These are phyloP conservation scores for Mythimna ferrago DNA, from an alignment of 2,888 invertebrate genomes.

Conservation along the genomic window DNA sequence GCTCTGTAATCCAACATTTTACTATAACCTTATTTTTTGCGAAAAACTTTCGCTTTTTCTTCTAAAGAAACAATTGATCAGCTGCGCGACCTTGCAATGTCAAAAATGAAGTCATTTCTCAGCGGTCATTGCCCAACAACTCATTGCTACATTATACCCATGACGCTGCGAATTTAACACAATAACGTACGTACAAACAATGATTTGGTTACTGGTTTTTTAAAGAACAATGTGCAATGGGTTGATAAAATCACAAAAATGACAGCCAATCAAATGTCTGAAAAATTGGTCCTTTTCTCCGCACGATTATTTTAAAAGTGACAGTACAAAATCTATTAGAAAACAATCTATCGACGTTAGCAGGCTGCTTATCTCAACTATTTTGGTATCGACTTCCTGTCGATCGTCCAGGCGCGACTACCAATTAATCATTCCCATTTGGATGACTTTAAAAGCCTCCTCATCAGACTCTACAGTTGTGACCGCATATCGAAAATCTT, in stretches of 20 bases:
- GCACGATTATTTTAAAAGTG: too few species aligned
- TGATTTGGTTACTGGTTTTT: slow-evolving; percentile 3
- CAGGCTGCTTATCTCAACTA: too few species aligned
- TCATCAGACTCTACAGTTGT: too few species aligned
- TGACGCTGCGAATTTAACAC: slow-evolving; percentile 22
- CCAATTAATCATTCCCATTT: too few species aligned
- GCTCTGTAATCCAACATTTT: neutral
- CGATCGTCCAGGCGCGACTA: too few species aligned
- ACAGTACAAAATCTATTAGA: neutral
- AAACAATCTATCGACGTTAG: neutral
- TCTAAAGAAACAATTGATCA: slow-evolving; percentile 12
- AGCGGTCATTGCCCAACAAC: slow-evolving; percentile 41
- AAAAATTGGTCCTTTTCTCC: neutral
- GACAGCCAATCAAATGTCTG: too few species aligned
- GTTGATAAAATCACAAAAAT: neutral
- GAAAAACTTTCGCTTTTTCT: slow-evolving; percentile 27
- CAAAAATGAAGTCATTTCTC: slow-evolving; percentile 38
- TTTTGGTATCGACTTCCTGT: too few species aligned
- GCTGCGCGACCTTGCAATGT: slow-evolving; percentile 44
- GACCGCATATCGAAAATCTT: too few species aligned
- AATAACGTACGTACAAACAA: slow-evolving; percentile 5
- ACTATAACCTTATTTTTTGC: neutral
- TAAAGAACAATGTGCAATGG: slow-evolving; percentile 6
- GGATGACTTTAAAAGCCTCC: too few species aligned
- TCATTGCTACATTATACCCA: slow-evolving; percentile 29